phyloP scores from a whole-genome alignment of 1,140 invertebrate species.

The Conopomorpha cramerella region DNA sequence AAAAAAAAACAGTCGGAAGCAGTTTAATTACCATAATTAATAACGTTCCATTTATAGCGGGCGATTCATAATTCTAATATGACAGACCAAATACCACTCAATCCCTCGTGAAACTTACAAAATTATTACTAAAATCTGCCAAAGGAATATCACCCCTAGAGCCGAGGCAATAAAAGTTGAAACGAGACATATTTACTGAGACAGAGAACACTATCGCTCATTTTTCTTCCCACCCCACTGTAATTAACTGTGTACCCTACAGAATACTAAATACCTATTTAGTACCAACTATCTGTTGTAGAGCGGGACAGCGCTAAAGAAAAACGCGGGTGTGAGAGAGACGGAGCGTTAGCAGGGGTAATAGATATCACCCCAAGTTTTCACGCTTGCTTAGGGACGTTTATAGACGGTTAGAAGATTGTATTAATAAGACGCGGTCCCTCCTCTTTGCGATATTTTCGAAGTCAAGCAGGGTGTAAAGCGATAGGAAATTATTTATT shows the following conservation, averaged over 20 bases:
- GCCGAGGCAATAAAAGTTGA: slow-evolving; percentile 11
- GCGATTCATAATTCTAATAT: slow-evolving; percentile 22
- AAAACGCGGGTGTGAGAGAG: slow-evolving; percentile 21
- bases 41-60: slow-evolving; percentile 26
- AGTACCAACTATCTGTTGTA: slow-evolving; percentile 31
- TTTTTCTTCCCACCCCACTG: slow-evolving; percentile 45
- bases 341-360: slow-evolving; percentile 11
- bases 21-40: background rate
- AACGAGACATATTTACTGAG: background rate
- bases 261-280: slow-evolving; percentile 58
- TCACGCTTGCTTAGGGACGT: slow-evolving; percentile 20
- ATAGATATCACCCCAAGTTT: slow-evolving; percentile 26
- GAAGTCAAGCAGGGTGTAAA: slow-evolving; percentile 26
- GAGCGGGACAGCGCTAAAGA: slow-evolving; percentile 12
- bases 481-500: slow-evolving; percentile 19
- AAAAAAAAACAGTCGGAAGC: background rate
- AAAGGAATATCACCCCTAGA: slow-evolving; percentile 17
- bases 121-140: slow-evolving; percentile 6
- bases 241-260: slow-evolving; percentile 51
- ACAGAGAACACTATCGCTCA: slow-evolving; percentile 13
- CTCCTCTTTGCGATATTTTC: slow-evolving; percentile 7
- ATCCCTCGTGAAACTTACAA: slow-evolving; percentile 7
- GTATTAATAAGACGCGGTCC: too few relatives aligned
- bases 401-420: slow-evolving; percentile 13
- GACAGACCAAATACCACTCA: slow-evolving; percentile 20